Conservation (phyloP, 2,888 invertebrate genomes). For the Drosophila lacicola region DNA sequence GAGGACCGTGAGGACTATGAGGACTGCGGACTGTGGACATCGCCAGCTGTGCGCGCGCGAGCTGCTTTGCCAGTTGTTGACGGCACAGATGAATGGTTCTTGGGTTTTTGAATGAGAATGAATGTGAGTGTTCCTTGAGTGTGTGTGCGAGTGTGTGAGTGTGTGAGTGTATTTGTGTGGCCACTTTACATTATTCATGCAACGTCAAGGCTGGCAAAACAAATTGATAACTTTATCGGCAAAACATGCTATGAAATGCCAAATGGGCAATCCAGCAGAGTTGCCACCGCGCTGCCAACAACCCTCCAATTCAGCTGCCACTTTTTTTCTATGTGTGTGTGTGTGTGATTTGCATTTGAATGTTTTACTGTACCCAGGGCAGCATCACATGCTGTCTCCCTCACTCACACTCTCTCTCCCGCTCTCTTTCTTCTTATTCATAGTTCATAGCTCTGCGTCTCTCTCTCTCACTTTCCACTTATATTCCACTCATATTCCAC, state of each 20-base stretch:
- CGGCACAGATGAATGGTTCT: constrained; percentile 57
- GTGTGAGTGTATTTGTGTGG: constrained; percentile 31
- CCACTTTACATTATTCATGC: constrained; percentile 81
- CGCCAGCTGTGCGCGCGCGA: constrained; percentile 56
- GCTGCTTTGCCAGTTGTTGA: constrained; percentile 46
- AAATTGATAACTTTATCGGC: constrained; percentile 84
- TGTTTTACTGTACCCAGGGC: constrained; percentile 15
- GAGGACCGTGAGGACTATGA: constrained; percentile 9
- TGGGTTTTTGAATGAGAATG: constrained; percentile 12
- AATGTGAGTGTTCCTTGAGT: constrained; percentile 9
- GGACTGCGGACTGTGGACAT: constrained; percentile 39
- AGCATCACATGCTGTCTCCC: neutral
- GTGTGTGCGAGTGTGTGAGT: constrained; percentile 10
- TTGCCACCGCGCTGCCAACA: constrained; percentile 4
- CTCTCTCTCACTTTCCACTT: neutral
- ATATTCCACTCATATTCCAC: neutral
- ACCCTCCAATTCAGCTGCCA: neutral
- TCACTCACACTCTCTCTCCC: no score
- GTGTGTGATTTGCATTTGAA: constrained; percentile 73
- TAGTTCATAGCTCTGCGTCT: neutral
- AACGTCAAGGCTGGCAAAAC: constrained; percentile 82
- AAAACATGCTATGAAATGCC: constrained; percentile 82
- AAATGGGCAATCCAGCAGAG: constrained; percentile 56
- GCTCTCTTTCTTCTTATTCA: neutral
- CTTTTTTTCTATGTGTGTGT: neutral